Evolutionary conservation across 2,888 invertebrate genomes (phyloP).

Genomic region (Sinohyriopsis cumingii): DNA sequence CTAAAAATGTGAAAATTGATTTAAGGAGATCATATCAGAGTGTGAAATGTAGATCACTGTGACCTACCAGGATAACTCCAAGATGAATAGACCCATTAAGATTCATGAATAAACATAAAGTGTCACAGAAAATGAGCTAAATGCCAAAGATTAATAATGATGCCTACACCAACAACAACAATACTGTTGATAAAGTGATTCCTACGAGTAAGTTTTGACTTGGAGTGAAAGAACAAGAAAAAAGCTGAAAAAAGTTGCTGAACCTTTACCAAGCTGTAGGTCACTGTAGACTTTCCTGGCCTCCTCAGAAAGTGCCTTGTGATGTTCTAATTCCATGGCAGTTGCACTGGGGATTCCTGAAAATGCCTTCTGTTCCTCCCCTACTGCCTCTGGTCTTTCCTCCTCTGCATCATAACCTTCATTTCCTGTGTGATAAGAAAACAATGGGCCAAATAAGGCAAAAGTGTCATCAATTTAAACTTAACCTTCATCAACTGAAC

Average conservation of each 20-base stretch:
- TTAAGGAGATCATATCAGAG: too few relatives aligned
- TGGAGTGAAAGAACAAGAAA: too few relatives aligned
- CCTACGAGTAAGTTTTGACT: too few relatives aligned
- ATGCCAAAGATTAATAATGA: not conserved
- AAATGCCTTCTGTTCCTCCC: conserved; percentile 29
- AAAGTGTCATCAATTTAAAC: not conserved
- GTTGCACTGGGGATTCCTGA: conserved; percentile 33
- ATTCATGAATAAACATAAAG: not conserved
- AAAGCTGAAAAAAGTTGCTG: too few relatives aligned
- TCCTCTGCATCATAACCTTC: conserved; percentile 12
- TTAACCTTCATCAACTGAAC: not conserved
- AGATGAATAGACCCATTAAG: not conserved
- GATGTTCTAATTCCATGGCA: conserved; percentile 40
- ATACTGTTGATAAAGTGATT: not conserved
- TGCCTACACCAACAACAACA: not conserved
- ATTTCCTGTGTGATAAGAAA: too few relatives aligned
- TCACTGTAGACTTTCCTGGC: conserved; percentile 50
- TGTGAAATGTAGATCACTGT: not conserved
- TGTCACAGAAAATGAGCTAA: not conserved
- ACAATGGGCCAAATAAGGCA: too few relatives aligned
- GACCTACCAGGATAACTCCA: not conserved
- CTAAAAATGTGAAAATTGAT: too few relatives aligned
- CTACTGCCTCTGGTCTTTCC: conserved; percentile 31
- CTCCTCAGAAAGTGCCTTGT: conserved; percentile 51
- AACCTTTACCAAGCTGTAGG: conserved; percentile 35